A percentile compares a stretch with the other conserved stretches of the same genome.
These are phyloP conservation scores for Dromococcyx pavoninus DNA, from an alignment of 2,797 vertebrate species.

Conservation along the genomic window DNA sequence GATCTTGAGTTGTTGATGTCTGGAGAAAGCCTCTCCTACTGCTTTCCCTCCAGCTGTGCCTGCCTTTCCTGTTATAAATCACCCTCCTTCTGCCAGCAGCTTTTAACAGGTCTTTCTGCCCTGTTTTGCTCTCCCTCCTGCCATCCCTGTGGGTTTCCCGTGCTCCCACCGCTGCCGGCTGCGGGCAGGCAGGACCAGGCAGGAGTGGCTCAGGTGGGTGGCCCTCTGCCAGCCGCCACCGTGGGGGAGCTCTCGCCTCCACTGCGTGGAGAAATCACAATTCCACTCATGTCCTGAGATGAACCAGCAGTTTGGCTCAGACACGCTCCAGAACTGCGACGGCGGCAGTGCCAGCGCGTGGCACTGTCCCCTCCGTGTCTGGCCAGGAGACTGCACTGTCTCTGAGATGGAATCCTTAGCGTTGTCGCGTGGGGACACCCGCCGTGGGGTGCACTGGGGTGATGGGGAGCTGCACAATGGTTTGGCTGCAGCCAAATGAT, in stretches of 20 bases:
- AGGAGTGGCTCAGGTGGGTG: background rate
- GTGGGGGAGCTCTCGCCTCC: background rate
- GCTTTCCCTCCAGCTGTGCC: background rate
- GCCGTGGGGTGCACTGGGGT: no score
- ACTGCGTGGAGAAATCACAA: accelerated
- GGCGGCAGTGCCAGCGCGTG: accelerated
- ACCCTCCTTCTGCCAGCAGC: background rate
- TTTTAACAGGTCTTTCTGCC: background rate
- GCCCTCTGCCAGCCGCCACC: background rate
- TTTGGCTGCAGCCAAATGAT: no score
- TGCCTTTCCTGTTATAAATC: background rate
- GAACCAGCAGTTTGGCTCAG: accelerated
- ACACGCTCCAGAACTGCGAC: accelerated
- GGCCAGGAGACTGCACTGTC: background rate
- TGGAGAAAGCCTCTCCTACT: background rate
- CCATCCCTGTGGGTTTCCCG: accelerated
- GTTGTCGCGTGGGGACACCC: accelerated
- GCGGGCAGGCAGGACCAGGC: background rate
- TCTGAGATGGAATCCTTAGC: accelerated
- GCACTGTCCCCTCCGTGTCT: accelerated
- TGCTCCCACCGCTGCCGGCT: background rate
- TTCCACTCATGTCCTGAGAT: background rate
- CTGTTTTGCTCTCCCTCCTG: background rate
- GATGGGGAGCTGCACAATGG: no score
- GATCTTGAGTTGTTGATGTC: background rate